phyloP scores from a whole-genome alignment of 2,113 vertebrate species.

The Toxotes jaculatrix region DNA sequence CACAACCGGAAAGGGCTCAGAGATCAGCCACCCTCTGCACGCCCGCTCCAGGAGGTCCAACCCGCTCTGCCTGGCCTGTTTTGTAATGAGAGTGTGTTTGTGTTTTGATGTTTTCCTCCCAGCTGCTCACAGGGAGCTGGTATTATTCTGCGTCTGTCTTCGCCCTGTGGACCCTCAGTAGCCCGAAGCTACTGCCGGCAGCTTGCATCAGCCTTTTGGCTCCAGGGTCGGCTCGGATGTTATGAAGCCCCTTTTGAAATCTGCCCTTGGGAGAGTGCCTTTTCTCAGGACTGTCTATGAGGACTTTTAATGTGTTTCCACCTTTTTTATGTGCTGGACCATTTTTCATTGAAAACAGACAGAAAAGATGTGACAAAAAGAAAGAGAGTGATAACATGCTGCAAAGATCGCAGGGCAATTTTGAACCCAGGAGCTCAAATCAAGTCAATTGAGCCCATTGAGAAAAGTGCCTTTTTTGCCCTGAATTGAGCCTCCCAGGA shows the following conservation, averaged over 20 bases:
- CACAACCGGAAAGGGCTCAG: background rate
- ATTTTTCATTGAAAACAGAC: slow-evolving; percentile 25
- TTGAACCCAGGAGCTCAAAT: slow-evolving; percentile 13
- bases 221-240: slow-evolving; percentile 28
- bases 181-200: slow-evolving; percentile 35
- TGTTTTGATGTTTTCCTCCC: slow-evolving; percentile 37
- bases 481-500: slow-evolving; percentile 8
- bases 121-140: slow-evolving; percentile 21
- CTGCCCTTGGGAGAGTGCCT: slow-evolving; percentile 12
- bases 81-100: slow-evolving; percentile 48
- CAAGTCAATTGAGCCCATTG: background rate
- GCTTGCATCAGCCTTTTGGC: slow-evolving; percentile 49
- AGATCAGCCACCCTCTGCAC: slow-evolving; percentile 12
- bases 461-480: background rate
- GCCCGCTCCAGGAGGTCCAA: slow-evolving; percentile 5
- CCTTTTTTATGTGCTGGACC: background rate
- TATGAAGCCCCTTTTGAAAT: slow-evolving; percentile 26
- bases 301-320: slow-evolving; percentile 21
- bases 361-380: background rate
- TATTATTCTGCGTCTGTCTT: slow-evolving; percentile 37
- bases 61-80: slow-evolving; percentile 19
- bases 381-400: background rate
- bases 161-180: slow-evolving; percentile 11
- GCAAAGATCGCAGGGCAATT: slow-evolving; percentile 18
- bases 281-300: slow-evolving; percentile 12